A percentile compares a stretch with the other conserved stretches of the same genome.
These are phyloP conservation scores for Cyclargus thomasi DNA, from an alignment of 1,140 invertebrate species.

Conservation along the genomic window DNA sequence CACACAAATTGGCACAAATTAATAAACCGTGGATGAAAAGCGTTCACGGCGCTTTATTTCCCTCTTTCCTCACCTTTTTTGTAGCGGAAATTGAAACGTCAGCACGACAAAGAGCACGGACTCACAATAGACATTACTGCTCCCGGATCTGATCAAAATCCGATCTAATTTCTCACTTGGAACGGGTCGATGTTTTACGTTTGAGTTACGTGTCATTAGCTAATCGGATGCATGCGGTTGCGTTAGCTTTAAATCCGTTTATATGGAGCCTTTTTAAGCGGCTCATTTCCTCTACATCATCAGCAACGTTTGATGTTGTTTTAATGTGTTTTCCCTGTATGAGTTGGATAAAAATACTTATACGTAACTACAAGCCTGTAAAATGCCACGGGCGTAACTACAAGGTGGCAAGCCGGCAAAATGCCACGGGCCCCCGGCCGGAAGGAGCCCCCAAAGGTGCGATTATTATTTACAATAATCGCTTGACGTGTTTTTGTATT, in stretches of 20 bases:
- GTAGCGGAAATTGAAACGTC: slow-evolving; percentile 42
- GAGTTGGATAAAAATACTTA: too few species aligned
- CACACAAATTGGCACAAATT: slow-evolving; percentile 17
- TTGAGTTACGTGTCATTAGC: slow-evolving; percentile 16
- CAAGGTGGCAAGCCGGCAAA: too few species aligned
- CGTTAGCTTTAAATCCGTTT: not conserved
- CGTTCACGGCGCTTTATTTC: slow-evolving; percentile 29
- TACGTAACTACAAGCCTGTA: not conserved
- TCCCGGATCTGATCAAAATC: slow-evolving; percentile 37
- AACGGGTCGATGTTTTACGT: slow-evolving; percentile 21
- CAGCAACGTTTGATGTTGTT: not conserved
- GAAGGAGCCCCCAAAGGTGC: too few species aligned
- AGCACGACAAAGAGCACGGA: slow-evolving; percentile 34
- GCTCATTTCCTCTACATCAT: not conserved
- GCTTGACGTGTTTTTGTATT: too few species aligned
- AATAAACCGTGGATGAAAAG: slow-evolving; percentile 18
- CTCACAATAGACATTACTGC: slow-evolving; percentile 36
- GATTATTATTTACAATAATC: too few species aligned
- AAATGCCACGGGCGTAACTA: too few species aligned
- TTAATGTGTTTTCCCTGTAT: too few species aligned
- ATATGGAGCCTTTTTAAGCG: not conserved
- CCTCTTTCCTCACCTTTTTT: slow-evolving; percentile 33
- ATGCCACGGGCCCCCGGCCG: too few species aligned
- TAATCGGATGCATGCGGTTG: not conserved
- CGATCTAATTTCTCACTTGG: slow-evolving; percentile 33